A percentile compares a stretch with the other conserved stretches of the same genome.
Conservation (phyloP, 2,797 vertebrate species). For the Intellagama lesueurii region DNA sequence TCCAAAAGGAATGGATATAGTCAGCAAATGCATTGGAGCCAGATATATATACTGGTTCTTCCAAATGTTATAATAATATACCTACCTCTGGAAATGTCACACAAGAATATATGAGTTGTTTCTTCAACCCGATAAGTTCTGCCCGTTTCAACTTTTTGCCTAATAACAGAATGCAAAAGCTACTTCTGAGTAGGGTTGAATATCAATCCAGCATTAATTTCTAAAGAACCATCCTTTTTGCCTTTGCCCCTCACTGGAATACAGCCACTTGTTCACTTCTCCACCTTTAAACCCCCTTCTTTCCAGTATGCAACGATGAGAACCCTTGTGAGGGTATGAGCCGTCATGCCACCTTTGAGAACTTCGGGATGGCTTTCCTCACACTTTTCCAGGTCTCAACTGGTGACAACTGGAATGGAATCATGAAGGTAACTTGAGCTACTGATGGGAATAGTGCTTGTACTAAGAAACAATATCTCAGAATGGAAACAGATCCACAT, state of each 20-base stretch:
- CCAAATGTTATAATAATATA: accelerated
- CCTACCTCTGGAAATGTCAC: neutral
- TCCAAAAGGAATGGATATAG: constrained; percentile 35
- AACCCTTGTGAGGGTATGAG: constrained; percentile 98
- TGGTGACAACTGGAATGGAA: constrained; percentile 98
- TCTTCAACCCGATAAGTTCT: constrained; percentile 9
- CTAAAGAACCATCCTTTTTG: neutral
- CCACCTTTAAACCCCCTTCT: neutral
- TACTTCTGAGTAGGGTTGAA: neutral
- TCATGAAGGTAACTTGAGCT: constrained; percentile 91
- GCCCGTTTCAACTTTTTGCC: neutral
- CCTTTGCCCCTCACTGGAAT: constrained; percentile 2
- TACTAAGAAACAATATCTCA: constrained; percentile 29
- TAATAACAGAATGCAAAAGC: constrained; percentile 1
- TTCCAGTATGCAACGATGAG: constrained; percentile 93
- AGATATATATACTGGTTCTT: neutral
- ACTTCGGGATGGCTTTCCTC: constrained; percentile 99
- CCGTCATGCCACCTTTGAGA: constrained; percentile 97
- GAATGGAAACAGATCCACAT: constrained; percentile 4
- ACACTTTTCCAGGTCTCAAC: constrained; percentile 98
- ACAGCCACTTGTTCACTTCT: neutral
- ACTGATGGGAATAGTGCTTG: neutral
- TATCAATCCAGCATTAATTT: neutral
- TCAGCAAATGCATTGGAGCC: neutral
- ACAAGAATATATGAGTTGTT: neutral